Conservation (phyloP, 2,888 invertebrate species). For the Lycia hirtaria region DNA sequence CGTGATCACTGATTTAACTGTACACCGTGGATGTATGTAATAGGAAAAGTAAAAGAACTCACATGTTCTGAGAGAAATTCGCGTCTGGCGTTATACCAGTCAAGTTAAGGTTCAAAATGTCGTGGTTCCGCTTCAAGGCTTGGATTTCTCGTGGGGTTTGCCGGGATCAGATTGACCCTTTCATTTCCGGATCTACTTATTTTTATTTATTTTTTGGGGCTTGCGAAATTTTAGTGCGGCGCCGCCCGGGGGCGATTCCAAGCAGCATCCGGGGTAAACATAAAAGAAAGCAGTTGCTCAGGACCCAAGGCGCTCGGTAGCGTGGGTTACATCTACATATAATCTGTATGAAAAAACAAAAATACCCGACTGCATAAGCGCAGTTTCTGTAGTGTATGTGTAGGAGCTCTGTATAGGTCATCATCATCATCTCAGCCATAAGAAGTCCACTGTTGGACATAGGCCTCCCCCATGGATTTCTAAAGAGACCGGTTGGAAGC, state of each 20-base stretch:
- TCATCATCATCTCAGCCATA: no score
- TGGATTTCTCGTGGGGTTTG: constrained; percentile 41
- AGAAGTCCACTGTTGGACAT: no score
- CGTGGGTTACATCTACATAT: no score
- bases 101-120: not conserved
- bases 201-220: constrained; percentile 59
- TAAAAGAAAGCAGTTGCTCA: not conserved
- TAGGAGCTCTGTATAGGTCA: no score
- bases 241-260: constrained; percentile 15
- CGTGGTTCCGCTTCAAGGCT: not conserved
- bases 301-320: no score
- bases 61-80: not conserved
- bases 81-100: not conserved
- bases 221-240: constrained; percentile 46
- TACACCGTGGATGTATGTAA: not conserved
- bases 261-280: constrained; percentile 3
- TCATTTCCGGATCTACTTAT: constrained; percentile 57
- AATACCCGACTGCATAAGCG: no score
- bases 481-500: no score
- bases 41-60: not conserved
- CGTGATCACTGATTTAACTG: no score
- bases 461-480: no score
- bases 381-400: no score
- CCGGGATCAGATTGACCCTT: constrained; percentile 62
- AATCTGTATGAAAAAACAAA: no score